Evolutionary conservation across 2,888 invertebrate genomes (phyloP).

Genomic region (Cataglyphis rosenhaueri): DNA sequence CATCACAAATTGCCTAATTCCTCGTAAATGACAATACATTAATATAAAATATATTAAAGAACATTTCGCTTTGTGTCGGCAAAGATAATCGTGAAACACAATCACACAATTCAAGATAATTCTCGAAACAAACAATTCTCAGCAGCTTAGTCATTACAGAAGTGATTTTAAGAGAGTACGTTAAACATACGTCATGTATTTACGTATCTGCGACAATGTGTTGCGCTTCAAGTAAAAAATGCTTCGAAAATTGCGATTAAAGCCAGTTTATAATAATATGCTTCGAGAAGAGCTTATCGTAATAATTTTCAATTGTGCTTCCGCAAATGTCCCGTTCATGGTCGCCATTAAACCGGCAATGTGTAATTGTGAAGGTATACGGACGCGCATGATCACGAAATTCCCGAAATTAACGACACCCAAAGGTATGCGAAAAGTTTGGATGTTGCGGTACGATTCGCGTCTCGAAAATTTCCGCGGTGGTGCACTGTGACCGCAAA

Average conservation of each 20-base stretch:
- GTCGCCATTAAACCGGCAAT: conserved; percentile 24
- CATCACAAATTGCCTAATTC: neutral
- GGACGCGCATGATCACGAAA: conserved; percentile 36
- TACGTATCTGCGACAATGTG: neutral
- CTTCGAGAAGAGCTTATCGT: neutral
- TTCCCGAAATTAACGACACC: conserved; percentile 46
- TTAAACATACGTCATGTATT: neutral
- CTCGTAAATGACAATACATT: neutral
- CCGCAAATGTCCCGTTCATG: neutral
- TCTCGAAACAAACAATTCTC: neutral
- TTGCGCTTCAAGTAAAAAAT: neutral
- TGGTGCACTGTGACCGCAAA: conserved; percentile 18
- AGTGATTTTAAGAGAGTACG: neutral
- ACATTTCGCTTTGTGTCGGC: neutral
- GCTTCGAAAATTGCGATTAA: conserved; percentile 8
- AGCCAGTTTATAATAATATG: neutral
- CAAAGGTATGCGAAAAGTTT: conserved; percentile 53
- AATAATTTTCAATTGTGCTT: conserved; percentile 47
- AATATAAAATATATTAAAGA: conserved; percentile 1
- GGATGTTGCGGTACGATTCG: conserved; percentile 35
- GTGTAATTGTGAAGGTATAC: conserved; percentile 40
- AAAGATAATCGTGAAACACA: neutral
- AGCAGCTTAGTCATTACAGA: conserved; percentile 6
- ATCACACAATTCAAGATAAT: neutral
- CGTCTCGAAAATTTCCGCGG: conserved; percentile 33